Percentiles rank a stretch among this genome's conserved stretches.
Evolutionary conservation across 2,113 vertebrate species (phyloP).

Genomic region (Colius striatus): DNA sequence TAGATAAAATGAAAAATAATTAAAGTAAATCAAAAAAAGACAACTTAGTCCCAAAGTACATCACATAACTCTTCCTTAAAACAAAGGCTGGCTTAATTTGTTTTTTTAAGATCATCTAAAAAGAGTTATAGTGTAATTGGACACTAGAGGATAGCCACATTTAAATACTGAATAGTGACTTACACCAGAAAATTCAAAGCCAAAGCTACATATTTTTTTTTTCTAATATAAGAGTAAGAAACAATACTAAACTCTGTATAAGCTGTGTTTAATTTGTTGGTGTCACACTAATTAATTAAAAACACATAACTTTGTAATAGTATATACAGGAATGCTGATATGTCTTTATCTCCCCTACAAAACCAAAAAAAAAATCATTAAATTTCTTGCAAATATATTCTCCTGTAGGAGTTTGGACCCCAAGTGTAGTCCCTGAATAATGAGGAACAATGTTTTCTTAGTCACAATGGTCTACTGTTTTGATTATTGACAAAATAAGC

Average conservation of each 20-base stretch:
- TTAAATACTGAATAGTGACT: not conserved
- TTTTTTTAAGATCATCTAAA: not conserved
- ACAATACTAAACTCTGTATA: not conserved
- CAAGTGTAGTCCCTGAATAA: not conserved
- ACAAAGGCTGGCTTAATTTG: not conserved
- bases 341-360: not conserved
- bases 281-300: not conserved
- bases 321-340: not conserved
- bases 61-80: not conserved
- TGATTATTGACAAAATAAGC: constrained; percentile 60
- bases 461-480: constrained; percentile 39
- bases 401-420: not conserved
- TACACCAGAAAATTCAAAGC: not conserved
- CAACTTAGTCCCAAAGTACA: not conserved
- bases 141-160: not conserved
- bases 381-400: constrained; percentile 27
- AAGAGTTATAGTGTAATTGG: not conserved
- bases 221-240: not conserved
- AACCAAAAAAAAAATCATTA: not conserved
- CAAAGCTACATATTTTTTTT: not conserved
- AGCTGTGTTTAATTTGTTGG: not conserved
- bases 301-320: not conserved
- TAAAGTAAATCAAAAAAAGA: not conserved
- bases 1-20: not conserved
- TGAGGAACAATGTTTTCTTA: constrained; percentile 43